Evolutionary conservation across 2,113 vertebrate species (phyloP), one percentile per base, ranked within the genome.

Genomic region (Osmerus eperlanus): DNA sequence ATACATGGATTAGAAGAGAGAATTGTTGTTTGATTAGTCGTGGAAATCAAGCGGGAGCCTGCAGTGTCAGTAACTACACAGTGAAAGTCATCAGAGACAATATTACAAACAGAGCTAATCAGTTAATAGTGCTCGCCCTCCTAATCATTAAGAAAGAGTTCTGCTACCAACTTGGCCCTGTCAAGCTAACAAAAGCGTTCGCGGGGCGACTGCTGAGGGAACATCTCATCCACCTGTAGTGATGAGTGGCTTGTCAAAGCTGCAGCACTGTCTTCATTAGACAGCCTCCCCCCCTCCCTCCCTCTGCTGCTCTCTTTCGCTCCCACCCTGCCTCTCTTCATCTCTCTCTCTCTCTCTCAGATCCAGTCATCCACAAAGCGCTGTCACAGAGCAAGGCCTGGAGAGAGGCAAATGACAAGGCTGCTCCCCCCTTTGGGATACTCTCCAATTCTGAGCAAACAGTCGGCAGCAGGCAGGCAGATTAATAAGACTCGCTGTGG

Each of bases 301-400:
- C n/a, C 54, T 56, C 54, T 56, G 3, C 54, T 16, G 16, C 62
- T 32, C 62, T 32, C 62, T 18, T 29, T 29, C 61, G 5, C 61
- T 29, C 28, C 28, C 63, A 3, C 16, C 16, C 53, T 54, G 13
- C 16, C 53, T 54, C 54, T 55, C 61, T 63, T 28, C 32, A 9
- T 36, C 61, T 63, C 61, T n/a, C 65, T 9, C 54, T 64, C 62
- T n/a, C 60, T 55, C 59, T 67, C 36, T 68, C 15, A 62, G 32
- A 18, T 47, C 69, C 71, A 78, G 76, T 61, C 76, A 78, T 70
- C 76, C 68, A 59, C 63, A 66, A 65, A 47, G 68, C 11, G 52
- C 77, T 78, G 72, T 64, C 51, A 61, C 29, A 32, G 19, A 58
- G 21, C 59, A n/a, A 47, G 16, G 54, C 25, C 19, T 47, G 5